Conservation (phyloP, 2,888 invertebrate genomes). For the Heteromurus nitidus region DNA sequence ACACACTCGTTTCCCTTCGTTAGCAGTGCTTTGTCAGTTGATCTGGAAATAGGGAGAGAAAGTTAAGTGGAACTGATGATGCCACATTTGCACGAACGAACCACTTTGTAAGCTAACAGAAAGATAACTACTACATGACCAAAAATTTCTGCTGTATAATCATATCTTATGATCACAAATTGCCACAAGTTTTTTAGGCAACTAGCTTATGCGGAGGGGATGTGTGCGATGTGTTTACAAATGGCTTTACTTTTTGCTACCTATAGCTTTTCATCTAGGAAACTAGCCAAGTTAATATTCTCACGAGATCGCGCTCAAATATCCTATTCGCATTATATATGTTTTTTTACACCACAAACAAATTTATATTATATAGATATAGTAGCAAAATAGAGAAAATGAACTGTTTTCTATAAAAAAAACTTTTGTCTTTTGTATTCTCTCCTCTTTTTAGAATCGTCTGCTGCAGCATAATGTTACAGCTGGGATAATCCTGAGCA, state of each 20-base stretch:
- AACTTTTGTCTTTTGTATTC: conserved; percentile 9
- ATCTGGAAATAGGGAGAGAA: neutral
- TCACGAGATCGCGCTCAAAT: neutral
- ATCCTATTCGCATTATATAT: neutral
- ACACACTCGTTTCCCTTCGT: neutral
- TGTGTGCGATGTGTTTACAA: no score
- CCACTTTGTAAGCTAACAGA: neutral
- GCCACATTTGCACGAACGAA: neutral
- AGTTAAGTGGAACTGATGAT: neutral
- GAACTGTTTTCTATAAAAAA: conserved; percentile 3
- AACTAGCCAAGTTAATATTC: conserved; percentile 10
- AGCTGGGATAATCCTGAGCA: conserved; percentile 91
- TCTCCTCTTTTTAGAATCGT: conserved; percentile 80
- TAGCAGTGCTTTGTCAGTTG: no score
- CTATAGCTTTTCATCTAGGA: neutral
- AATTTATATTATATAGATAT: neutral
- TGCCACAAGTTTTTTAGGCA: neutral
- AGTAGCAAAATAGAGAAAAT: neutral
- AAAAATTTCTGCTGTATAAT: neutral
- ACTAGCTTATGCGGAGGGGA: no score
- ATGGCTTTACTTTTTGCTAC: neutral
- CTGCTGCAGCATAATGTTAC: conserved; percentile 89
- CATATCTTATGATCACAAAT: conserved; percentile 2
- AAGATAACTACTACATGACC: neutral
- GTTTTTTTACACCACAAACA: neutral